Base-by-base conservation (phyloP, 1,140 invertebrate genomes). In the Tribolium madens region DNA sequence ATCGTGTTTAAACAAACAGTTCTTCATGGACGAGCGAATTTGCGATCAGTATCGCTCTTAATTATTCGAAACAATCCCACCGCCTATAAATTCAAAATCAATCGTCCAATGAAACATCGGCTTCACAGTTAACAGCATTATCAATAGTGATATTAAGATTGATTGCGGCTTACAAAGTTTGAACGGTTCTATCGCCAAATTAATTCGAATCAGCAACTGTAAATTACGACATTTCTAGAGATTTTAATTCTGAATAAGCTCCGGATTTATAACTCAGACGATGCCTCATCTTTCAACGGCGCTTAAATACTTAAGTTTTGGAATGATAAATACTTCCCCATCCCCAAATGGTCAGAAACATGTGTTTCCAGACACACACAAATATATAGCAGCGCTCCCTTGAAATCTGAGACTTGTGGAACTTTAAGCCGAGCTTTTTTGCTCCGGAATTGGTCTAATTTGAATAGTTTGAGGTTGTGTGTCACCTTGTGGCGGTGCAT, bases 81-180 rank as follows among this genome's bases (percentile, higher is more conserved):
- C 46, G 70, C 42, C 70, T 36, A 72, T 72, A 72, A 72, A 72
- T 72, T 72, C 46, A 26, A 52, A 52, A 72, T 72, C 70, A 72
- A 72, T 72, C 47, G 70, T n/a, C 70, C 14, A 31, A 33, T 52
- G 70, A 72, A 52, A 26, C 70, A 64, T 64, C 57, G 31, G 26
- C 26, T 33, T 18, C 26, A 9, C 70, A 72, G 13, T 72, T 72
- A 72, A 33, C 70, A 52, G 70, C 31, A 72, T 72, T 72, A 72
- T 48, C 47, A 72, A 72, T 72, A 50, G 46, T 13, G 50, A 50
- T 50, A 72, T 72, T 72, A 72, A 72, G 70, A 72, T 72, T 72
- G 50, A 72, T 72, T 50, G 18, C 70, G 18, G 70, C 70, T 72
- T 72, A 48, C 46, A 31, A 47, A 21, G 57, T 64, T 33, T 64